Evolutionary conservation across 2,797 vertebrate species (phyloP).

Genomic region (Cottoperca gobio): DNA sequence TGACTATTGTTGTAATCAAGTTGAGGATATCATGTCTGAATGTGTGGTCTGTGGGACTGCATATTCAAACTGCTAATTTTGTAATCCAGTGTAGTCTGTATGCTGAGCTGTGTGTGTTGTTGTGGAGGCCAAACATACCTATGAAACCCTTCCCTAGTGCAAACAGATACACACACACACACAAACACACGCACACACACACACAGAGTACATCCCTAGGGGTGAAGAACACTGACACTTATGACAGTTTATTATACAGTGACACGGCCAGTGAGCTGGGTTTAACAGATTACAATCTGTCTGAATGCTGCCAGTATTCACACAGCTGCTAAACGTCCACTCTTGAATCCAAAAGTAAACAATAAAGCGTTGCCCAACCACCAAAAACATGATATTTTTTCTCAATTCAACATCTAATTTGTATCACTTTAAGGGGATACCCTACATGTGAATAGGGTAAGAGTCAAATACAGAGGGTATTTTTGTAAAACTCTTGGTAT

Average conservation of each 20-base stretch:
- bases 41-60: slow-evolving; percentile 42
- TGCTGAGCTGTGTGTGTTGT: background rate
- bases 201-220: slow-evolving; percentile 28
- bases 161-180: background rate
- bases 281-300: slow-evolving; percentile 77
- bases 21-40: slow-evolving; percentile 26
- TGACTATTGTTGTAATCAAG: slow-evolving; percentile 51
- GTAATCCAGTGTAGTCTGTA: slow-evolving; percentile 6
- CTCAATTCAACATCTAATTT: background rate
- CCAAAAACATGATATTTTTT: background rate
- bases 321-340: slow-evolving; percentile 30
- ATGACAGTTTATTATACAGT: slow-evolving; percentile 79
- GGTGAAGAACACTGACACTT: slow-evolving; percentile 70
- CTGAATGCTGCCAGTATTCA: slow-evolving; percentile 58
- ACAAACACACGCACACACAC: slow-evolving; percentile 4
- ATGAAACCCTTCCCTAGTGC: slow-evolving; percentile 10
- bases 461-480: too few species aligned
- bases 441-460: too few species aligned
- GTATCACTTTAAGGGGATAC: background rate
- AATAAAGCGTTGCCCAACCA: background rate
- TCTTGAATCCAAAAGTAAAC: slow-evolving; percentile 32
- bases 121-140: slow-evolving; percentile 6
- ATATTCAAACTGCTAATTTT: slow-evolving; percentile 15
- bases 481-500: too few species aligned
- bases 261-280: slow-evolving; percentile 55